Base-by-base conservation (phyloP, 1,140 invertebrate genomes). In the Anoplolepis gracilipes region DNA sequence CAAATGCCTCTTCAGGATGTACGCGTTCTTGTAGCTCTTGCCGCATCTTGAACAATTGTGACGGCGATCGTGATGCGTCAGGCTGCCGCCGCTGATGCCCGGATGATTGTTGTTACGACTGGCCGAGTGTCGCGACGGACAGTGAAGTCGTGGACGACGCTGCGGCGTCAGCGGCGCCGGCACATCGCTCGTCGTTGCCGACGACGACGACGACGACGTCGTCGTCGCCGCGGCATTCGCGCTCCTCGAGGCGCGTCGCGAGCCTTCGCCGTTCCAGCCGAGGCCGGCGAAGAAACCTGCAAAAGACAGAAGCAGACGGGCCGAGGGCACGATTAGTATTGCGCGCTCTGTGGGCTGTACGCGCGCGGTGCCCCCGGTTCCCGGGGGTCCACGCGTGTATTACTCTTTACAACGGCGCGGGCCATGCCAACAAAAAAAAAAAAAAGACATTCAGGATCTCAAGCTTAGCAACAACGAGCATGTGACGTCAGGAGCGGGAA, bases 401-500 rank as follows among this genome's bases (percentile, higher is more conserved):
- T 86, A 79, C 42, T 89, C 73, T 90, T 89, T 87, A 87, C 87
- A 90, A 90, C 88, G 88, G 88, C 88, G 87, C 87, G 88, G 87
- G 88, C 88, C 88, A 90, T 90, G 88, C 88, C 87, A 90, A 89
- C 88, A 87, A 87, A 90, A 85, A 86, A 94, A n/a, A 87, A 87
- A 90, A 85, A 87, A 85, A 94, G 91, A 94, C 94, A 95, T 94
- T 94, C 93, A 95, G 90, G 87, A 93, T 89, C 73, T 93, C 92
- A 95, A 94, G 94, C 94, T 94, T 90, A 95, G 92, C 94, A 93
- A 95, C 93, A 94, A 94, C 93, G 93, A 95, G 94, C 93, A 94
- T 93, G 92, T 90, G 85, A 79, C 46, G 36, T 59, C 16, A 33
- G 85, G 61, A 65, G 42, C 46, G 69, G 89, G 87, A n/a, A 88